Base-by-base conservation (phyloP, 2,113 vertebrate genomes). In the Litocranius walleri region DNA sequence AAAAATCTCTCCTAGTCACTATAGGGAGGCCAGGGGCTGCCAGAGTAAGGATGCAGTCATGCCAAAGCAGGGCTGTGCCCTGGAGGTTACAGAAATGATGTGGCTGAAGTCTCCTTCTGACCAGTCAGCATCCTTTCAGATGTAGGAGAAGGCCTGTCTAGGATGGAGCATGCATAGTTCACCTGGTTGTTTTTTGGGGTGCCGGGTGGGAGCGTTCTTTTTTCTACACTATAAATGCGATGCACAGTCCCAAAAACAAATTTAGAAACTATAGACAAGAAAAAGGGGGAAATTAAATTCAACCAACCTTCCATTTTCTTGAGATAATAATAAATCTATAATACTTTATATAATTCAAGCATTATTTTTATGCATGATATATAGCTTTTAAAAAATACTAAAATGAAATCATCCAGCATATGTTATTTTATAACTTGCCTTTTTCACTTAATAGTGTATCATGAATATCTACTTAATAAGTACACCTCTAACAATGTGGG, bases 201-300 rank as follows among this genome's bases (percentile, higher is more conserved):
- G 17, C 7, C 0, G 0, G 36, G 23, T 13, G 52, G 13, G 67
- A 21, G 21, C 12, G 7, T 71, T 6, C 6, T 5, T 33, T 71
- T 50, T 27, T 61, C 78, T 15, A 77, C 3, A 36, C 48, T 36
- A 33, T 30, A 82, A 64, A 77, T 62, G 9, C 1, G 1, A 56
- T 40, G 40, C 5, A 21, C 7, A 83, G 4, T 54, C 62, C 62
- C 36, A 17, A 48, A 62, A 94, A 78, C 11, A 59, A 90, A 86
- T 43, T 40, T 23, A 52, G 83, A 50, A 95, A 96, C 92, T 16
- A 50, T 30, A n/a, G 57, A 71, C 3, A 91, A 85, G 64, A 3
- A 17, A 54, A 96, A 95, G 64, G 85, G 77, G 19, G 78, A 78
- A 83, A n/a, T 61, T 36, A 62, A 96, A 93, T 95, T 17, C 52